Evolutionary conservation across 1,140 invertebrate genomes (phyloP).

Genomic region (Orius laevigatus): DNA sequence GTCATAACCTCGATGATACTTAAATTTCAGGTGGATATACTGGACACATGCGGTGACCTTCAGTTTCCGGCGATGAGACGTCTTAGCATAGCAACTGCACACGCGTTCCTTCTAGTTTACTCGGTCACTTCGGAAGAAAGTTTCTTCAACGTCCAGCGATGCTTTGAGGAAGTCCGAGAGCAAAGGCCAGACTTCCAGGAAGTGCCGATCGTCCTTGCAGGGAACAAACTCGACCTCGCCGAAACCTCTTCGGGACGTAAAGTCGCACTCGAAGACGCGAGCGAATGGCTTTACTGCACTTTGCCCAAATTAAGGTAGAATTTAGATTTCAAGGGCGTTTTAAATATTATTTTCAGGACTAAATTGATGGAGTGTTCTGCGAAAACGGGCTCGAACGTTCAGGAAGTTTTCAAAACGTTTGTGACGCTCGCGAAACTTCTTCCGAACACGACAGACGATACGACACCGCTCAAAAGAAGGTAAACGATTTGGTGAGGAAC

Average conservation of each 20-base stretch:
- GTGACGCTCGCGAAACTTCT: slow-evolving; percentile 49
- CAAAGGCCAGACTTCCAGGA: slow-evolving; percentile 61
- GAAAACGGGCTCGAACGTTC: slow-evolving; percentile 59
- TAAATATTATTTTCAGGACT: slow-evolving; percentile 31
- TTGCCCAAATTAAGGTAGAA: slow-evolving; percentile 48
- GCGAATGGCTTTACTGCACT: slow-evolving; percentile 62
- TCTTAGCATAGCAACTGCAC: slow-evolving; percentile 73
- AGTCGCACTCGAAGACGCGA: slow-evolving; percentile 56
- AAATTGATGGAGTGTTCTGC: slow-evolving; percentile 69
- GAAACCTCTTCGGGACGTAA: slow-evolving; percentile 41
- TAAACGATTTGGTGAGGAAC: slow-evolving; percentile 45
- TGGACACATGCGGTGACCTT: slow-evolving; percentile 75
- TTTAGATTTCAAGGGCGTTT: background rate
- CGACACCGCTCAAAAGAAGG: slow-evolving; percentile 45
- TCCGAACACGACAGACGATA: slow-evolving; percentile 35
- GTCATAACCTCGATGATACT: slow-evolving; percentile 1
- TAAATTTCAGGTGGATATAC: slow-evolving; percentile 52
- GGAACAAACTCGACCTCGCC: slow-evolving; percentile 65
- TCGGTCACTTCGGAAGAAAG: slow-evolving; percentile 58
- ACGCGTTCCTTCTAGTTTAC: slow-evolving; percentile 80
- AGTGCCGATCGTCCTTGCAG: slow-evolving; percentile 70
- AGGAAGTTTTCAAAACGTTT: slow-evolving; percentile 56
- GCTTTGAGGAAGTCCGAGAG: slow-evolving; percentile 69
- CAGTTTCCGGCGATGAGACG: slow-evolving; percentile 78
- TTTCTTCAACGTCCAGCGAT: slow-evolving; percentile 58